phyloP scores from a whole-genome alignment of 2,888 invertebrate genomes.

The Chrysolina haemoptera region DNA sequence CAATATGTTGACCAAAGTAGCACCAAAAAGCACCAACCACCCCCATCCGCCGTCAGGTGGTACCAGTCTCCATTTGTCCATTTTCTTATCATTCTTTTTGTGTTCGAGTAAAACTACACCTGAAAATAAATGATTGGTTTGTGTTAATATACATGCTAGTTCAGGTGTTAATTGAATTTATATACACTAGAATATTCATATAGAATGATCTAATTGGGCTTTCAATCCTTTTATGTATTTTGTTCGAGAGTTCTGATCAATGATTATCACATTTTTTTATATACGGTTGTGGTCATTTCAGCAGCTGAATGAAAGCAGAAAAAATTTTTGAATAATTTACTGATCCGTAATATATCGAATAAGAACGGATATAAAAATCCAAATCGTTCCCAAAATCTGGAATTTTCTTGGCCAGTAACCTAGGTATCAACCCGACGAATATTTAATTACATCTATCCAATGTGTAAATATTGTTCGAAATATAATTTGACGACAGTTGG shows the following conservation, averaged over 20 bases:
- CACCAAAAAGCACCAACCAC: conserved; percentile 82
- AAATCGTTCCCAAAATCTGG: no score
- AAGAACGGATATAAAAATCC: no score
- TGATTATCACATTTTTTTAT: neutral
- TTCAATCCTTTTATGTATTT: conserved; percentile 1
- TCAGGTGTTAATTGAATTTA: conserved; percentile 6
- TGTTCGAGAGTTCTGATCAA: neutral
- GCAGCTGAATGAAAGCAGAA: neutral
- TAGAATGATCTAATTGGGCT: neutral
- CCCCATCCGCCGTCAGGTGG: conserved; percentile 91
- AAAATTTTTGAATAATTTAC: neutral
- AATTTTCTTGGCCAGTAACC: no score
- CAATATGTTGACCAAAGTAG: conserved; percentile 87
- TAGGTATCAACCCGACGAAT: no score
- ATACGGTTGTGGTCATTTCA: neutral
- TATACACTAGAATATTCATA: neutral
- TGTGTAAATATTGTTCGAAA: no score
- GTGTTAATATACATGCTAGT: conserved; percentile 29
- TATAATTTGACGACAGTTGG: no score
- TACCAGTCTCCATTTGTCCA: conserved; percentile 79
- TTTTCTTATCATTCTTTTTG: conserved; percentile 62
- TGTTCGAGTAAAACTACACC: conserved; percentile 63
- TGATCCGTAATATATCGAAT: no score
- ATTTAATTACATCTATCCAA: no score
- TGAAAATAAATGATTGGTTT: conserved; percentile 41